phyloP scores from a whole-genome alignment of 1,140 invertebrate genomes.

The Adelges cooleyi region DNA sequence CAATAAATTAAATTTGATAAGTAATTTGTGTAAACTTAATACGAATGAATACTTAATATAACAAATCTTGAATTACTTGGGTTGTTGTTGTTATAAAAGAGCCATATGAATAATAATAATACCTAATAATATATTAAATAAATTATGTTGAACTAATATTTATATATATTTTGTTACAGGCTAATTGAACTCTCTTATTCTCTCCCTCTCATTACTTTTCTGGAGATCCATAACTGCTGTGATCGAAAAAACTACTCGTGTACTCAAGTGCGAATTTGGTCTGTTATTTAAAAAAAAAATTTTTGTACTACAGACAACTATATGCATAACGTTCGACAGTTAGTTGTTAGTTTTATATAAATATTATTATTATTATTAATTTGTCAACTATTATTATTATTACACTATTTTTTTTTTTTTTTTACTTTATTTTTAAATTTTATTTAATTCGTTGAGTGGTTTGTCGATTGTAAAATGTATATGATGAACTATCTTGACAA shows the following conservation, averaged over 20 bases:
- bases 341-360: conserved; percentile 7
- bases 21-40: too few species aligned
- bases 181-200: conserved; percentile 6
- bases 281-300: conserved; percentile 1
- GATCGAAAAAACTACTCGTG: background rate
- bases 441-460: conserved; percentile 3
- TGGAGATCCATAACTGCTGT: background rate
- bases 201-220: too few species aligned
- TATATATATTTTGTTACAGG: background rate
- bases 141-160: background rate
- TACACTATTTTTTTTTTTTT: conserved; percentile 4
- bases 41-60: too few species aligned
- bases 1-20: too few species aligned
- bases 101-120: background rate
- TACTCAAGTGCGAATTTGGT: background rate
- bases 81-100: background rate
- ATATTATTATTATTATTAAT: background rate
- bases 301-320: background rate
- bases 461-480: background rate
- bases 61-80: too few species aligned
- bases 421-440: conserved; percentile 15
- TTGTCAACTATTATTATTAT: background rate
- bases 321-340: background rate
- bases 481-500: background rate
- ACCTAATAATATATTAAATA: background rate